Base-by-base conservation (phyloP, 2,797 vertebrate genomes). In the Bovichtus variegatus region DNA sequence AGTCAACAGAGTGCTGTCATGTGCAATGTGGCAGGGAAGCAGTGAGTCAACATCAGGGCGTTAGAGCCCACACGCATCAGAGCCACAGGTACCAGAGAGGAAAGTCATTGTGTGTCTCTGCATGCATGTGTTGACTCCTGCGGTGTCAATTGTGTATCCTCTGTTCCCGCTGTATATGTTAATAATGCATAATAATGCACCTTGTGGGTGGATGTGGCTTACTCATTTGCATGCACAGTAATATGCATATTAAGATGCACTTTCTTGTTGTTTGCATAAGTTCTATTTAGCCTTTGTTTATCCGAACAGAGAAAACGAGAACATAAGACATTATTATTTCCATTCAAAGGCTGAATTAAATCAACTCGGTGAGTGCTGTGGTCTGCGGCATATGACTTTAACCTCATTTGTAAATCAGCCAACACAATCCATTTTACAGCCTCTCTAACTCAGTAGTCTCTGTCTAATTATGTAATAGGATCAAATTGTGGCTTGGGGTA, bases 391-490 rank as follows among this genome's bases (percentile, higher is more conserved):
- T 72, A 57, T 87, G 81, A 89, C 84, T 81, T 81, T 68, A 82
- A 77, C 82, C 77, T 82, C 73, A 83, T 88, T 91, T 81, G 54
- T 81, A 75, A 81, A 84, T 81, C 70, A 79, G 77, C 74, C 68
- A 83, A 79, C 80, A 71, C 78, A 47, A 83, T 81, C 84, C 53
- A 34, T 89, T 90, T 86, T 73, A 80, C 76, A 80, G 79, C 70
- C 59, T 78, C 71, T 79, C 78, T 27, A 78, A 77, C 81, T 71
- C 82, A 57, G 81, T 73, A 81, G 82, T 82, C 82, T 80, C 74
- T 78, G 73, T 85, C 72, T 91, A 87, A 91, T 91, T 88, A 86
- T 90, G 68, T 86, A 90, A 85, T 65, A 54, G 47, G 75, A 86
- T 86, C 62, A 82, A 82, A 92, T 80, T 83, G 76, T 81, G 68